Evolutionary conservation across 1,140 invertebrate species (phyloP), one percentile per base, ranked within the genome.

Genomic region (Drosophila orena): DNA sequence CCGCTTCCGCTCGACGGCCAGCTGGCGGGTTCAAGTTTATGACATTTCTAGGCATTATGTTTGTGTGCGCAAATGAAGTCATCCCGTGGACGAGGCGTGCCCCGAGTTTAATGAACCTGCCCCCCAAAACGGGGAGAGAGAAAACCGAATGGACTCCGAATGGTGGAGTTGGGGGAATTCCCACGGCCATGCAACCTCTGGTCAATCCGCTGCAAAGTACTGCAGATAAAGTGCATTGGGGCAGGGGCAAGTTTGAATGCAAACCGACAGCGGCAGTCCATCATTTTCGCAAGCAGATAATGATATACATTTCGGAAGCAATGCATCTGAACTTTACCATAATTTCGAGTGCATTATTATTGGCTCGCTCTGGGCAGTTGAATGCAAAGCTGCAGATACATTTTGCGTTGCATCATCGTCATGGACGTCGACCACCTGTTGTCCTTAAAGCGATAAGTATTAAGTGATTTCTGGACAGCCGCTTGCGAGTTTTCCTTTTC

Each of bases 231-330:
- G 17, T 22, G 14, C 54, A 77, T 60, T 71, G 52, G 50, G 70
- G 56, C 38, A 27, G 49, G 50, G 17, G 37, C 68, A 81, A 83
- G 74, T 78, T 44, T 73, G 77, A 81, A 78, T 78, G 80, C 68
- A 61, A 75, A 44, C 70, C 62, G 80, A 74, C 81, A 77, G 57
- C 50, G 74, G 74, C 83, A 79, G 83, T 83, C 76, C 79, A 79
- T 88, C 83, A 88, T 88, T 83, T 88, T 68, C 68, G 77, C 81
- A 79, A 73, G 47, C 84, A 71, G 54, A 58, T 88, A 88, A 88
- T 88, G 72, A 88, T 88, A 88, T 89, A 88, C 77, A 88, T 88
- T 88, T 88, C 79, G 76, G 84, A 80, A 88, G 84, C 84, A 89
- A 81, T 89, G 76, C 49, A 88, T 66, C 79, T 79, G 84, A 89